Evolutionary conservation across 1,140 invertebrate genomes (phyloP).

Genomic region (Hyles euphorbiae): DNA sequence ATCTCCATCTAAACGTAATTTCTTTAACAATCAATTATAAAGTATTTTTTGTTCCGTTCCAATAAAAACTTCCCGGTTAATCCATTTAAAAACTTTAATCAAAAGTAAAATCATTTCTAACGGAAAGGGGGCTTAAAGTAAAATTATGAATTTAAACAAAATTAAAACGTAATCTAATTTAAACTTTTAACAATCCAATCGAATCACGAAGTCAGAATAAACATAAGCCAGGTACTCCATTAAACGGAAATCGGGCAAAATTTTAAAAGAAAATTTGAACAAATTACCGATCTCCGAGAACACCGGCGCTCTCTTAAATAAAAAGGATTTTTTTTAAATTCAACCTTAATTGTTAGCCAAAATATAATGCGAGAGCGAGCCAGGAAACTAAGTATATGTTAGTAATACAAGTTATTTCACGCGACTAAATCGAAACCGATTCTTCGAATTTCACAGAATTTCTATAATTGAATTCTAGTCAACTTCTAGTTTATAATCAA

Average conservation of each 20-base stretch:
- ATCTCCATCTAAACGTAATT: no score
- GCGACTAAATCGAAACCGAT: no score
- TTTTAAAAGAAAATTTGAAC: conserved; percentile 66
- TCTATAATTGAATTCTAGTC: no score
- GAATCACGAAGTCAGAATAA: conserved; percentile 58
- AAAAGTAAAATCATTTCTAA: no score
- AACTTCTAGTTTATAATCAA: no score
- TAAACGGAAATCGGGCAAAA: conserved; percentile 60
- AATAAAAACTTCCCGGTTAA: background rate
- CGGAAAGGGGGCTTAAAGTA: no score
- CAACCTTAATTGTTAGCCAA: conserved; percentile 64
- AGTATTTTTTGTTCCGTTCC: background rate
- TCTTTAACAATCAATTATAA: no score
- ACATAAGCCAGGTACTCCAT: conserved; percentile 59
- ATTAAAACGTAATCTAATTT: conserved; percentile 48
- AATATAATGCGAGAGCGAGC: conserved; percentile 20
- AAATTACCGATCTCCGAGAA: conserved; percentile 61
- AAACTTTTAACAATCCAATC: conserved; percentile 49
- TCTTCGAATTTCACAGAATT: no score
- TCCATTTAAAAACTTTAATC: no score
- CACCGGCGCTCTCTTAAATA: conserved; percentile 40
- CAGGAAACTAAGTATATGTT: conserved; percentile 14
- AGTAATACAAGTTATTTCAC: no score
- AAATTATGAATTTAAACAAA: conserved; percentile 23
- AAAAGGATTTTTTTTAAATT: conserved; percentile 61